Conservation (phyloP, 1,140 invertebrate species). For the Bombus waltoni region DNA sequence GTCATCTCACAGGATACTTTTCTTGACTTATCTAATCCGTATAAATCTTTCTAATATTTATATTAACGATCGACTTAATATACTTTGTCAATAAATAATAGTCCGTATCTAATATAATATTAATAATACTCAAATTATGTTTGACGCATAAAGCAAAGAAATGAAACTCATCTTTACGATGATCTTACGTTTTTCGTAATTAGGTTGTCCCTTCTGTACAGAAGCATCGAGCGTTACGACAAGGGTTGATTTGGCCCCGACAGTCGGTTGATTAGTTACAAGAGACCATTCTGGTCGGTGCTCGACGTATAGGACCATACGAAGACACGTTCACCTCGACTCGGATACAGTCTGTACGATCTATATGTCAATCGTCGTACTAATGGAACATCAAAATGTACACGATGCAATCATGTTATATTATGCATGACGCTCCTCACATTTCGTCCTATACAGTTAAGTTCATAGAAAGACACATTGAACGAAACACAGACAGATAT, state of each 20-base stretch:
- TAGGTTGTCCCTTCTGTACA: background rate
- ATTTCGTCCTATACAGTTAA: conserved; percentile 5
- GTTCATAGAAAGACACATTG: background rate
- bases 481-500: too few species aligned
- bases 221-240: conserved; percentile 6
- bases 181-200: too few species aligned
- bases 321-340: conserved; percentile 33
- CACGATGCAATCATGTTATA: conserved; percentile 77
- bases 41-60: too few species aligned
- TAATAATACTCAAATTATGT: too few species aligned
- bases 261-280: conserved; percentile 77
- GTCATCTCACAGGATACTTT: too few species aligned
- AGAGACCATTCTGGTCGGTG: conserved; percentile 60
- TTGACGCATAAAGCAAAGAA: too few species aligned
- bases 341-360: conserved; percentile 35
- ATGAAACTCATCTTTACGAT: too few species aligned
- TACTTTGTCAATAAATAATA: too few species aligned
- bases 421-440: conserved; percentile 73
- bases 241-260: conserved; percentile 70
- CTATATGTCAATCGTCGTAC: conserved; percentile 63
- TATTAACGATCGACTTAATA: too few species aligned
- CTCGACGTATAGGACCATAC: conserved; percentile 33
- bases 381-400: conserved; percentile 74
- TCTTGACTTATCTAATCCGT: too few species aligned
- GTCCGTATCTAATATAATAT: too few species aligned